phyloP scores from a whole-genome alignment of 2,888 invertebrate species.

The Hydrotaea diabolus region DNA sequence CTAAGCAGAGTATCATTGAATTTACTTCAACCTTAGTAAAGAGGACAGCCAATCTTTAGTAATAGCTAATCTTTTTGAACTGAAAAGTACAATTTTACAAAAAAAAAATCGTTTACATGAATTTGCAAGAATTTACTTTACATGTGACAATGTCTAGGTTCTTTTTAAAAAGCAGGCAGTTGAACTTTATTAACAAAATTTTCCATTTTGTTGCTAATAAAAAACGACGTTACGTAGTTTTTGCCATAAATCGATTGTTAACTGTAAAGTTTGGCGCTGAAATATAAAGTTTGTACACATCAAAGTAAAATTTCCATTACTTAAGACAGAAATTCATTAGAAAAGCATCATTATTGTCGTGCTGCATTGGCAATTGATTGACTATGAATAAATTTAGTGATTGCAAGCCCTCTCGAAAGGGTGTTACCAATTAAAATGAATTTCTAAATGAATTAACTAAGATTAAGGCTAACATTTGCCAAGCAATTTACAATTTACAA shows the following conservation, averaged over 20 bases:
- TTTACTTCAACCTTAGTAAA: too few relatives aligned
- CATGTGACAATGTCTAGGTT: neutral
- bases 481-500: too few relatives aligned
- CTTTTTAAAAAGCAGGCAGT: neutral
- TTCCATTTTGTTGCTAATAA: neutral
- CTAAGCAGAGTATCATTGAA: too few relatives aligned
- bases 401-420: neutral
- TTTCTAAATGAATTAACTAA: neutral
- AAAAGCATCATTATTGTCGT: neutral
- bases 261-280: neutral
- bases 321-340: conserved; percentile 9
- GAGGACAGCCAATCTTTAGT: too few relatives aligned
- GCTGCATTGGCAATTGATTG: neutral
- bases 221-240: neutral
- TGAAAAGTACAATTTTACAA: too few relatives aligned
- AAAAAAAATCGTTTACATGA: too few relatives aligned
- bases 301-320: conserved; percentile 18
- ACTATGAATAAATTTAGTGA: neutral
- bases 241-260: conserved; percentile 8
- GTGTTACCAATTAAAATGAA: conserved; percentile 1
- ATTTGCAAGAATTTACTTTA: too few relatives aligned
- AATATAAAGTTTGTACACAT: neutral
- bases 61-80: too few relatives aligned
- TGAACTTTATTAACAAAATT: neutral
- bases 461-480: neutral